Conservation (phyloP, 1,140 invertebrate species). For the Macrocentrus cingulum region DNA sequence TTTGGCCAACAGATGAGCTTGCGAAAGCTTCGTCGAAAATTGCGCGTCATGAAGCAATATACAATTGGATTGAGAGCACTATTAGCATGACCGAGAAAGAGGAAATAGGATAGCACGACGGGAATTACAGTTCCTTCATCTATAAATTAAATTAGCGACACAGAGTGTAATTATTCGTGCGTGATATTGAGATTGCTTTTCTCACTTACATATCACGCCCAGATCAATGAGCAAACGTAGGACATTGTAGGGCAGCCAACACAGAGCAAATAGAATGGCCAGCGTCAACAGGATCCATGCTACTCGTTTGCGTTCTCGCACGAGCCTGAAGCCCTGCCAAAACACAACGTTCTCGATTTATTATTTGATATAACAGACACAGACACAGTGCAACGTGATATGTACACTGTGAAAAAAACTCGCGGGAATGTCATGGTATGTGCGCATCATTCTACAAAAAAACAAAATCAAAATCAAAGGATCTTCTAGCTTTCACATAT, state of each 20-base stretch:
- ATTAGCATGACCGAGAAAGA: slow-evolving; percentile 72
- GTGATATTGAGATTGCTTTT: not conserved
- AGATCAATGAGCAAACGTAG: slow-evolving; percentile 68
- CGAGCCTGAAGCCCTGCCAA: slow-evolving; percentile 64
- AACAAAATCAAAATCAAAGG: no score
- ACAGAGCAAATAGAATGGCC: slow-evolving; percentile 73
- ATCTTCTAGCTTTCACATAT: no score
- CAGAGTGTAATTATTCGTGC: not conserved
- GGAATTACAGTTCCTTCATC: slow-evolving; percentile 29
- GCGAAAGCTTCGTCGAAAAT: slow-evolving; percentile 73
- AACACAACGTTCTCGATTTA: no score
- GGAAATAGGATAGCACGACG: slow-evolving; percentile 53
- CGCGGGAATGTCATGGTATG: no score
- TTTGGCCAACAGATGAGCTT: slow-evolving; percentile 61
- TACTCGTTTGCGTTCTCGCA: slow-evolving; percentile 69
- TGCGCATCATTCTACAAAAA: no score
- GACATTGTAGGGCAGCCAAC: slow-evolving; percentile 80
- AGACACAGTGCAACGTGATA: no score
- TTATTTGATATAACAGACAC: no score
- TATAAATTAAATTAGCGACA: slow-evolving; percentile 31
- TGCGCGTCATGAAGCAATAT: slow-evolving; percentile 85
- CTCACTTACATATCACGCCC: slow-evolving; percentile 36
- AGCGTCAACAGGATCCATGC: slow-evolving; percentile 74
- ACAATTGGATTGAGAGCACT: slow-evolving; percentile 86
- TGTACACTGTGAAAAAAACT: no score